Evolutionary conservation across 1,140 invertebrate genomes (phyloP).

Genomic region (Ylistrum balloti): DNA sequence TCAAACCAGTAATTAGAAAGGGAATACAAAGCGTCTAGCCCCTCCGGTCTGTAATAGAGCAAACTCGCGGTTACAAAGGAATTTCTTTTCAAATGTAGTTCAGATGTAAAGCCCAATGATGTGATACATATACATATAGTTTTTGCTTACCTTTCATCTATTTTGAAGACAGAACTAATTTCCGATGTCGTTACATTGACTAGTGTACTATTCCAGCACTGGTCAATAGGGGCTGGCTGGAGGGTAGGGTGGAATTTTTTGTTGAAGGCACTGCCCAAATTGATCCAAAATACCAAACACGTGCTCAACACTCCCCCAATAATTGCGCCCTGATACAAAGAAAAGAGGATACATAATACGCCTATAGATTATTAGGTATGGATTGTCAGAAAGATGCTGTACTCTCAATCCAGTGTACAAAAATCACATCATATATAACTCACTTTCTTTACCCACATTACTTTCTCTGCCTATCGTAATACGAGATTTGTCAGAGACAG

Average conservation of each 20-base stretch:
- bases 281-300: neutral
- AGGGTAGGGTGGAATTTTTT: neutral
- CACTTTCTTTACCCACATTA: too few species aligned
- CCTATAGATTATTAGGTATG: too few species aligned
- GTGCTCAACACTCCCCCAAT: neutral
- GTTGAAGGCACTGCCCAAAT: neutral
- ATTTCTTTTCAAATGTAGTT: too few species aligned
- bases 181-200: neutral
- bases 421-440: too few species aligned
- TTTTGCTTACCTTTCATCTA: neutral
- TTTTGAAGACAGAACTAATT: neutral
- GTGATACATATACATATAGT: too few species aligned
- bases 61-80: too few species aligned
- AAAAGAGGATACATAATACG: too few species aligned
- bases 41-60: neutral
- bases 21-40: neutral
- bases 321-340: neutral
- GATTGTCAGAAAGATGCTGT: too few species aligned
- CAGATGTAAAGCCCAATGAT: too few species aligned
- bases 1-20: constrained; percentile 1
- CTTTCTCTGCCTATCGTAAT: too few species aligned
- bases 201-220: neutral
- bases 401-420: too few species aligned
- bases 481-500: too few species aligned
- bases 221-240: neutral